These are phyloP conservation scores for Bombyx mandarina DNA, from an alignment of 1,140 invertebrate genomes.

Conservation along the genomic window DNA sequence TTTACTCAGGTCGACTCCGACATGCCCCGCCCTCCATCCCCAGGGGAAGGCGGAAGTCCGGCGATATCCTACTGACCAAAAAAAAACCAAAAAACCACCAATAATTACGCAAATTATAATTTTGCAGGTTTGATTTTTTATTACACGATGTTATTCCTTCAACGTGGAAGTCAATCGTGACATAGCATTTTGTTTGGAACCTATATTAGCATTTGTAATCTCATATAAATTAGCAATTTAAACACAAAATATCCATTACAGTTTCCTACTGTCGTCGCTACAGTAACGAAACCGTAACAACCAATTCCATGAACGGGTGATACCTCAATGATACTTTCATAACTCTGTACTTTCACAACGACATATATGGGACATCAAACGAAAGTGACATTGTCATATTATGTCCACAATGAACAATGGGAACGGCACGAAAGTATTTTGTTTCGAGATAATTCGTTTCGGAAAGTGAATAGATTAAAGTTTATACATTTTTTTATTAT, in stretches of 20 bases:
- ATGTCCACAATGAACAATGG: slow-evolving; percentile 42
- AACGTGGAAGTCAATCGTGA: too few relatives aligned
- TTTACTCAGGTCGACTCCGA: too few relatives aligned
- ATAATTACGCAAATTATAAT: too few relatives aligned
- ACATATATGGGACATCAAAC: slow-evolving; percentile 30
- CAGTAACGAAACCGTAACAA: background rate
- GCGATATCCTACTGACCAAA: too few relatives aligned
- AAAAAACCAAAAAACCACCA: too few relatives aligned
- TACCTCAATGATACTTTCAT: slow-evolving; percentile 14
- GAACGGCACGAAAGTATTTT: background rate
- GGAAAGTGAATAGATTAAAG: too few relatives aligned
- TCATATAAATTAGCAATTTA: background rate
- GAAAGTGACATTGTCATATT: slow-evolving; percentile 40
- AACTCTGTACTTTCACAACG: slow-evolving; percentile 33
- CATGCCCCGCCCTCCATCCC: too few relatives aligned
- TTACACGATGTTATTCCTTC: too few relatives aligned
- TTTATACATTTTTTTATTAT: too few relatives aligned
- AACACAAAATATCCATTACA: background rate
- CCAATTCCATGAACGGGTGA: slow-evolving; percentile 7
- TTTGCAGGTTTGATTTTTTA: too few relatives aligned
- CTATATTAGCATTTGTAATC: background rate
- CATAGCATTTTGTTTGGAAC: background rate
- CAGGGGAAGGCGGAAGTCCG: too few relatives aligned
- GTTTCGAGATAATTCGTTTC: too few relatives aligned
- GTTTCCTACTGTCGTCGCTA: background rate